Percentiles rank a stretch among this genome's conserved stretches.
phyloP scores from a whole-genome alignment of 1,140 invertebrate genomes.

The Monochamus saltuarius region DNA sequence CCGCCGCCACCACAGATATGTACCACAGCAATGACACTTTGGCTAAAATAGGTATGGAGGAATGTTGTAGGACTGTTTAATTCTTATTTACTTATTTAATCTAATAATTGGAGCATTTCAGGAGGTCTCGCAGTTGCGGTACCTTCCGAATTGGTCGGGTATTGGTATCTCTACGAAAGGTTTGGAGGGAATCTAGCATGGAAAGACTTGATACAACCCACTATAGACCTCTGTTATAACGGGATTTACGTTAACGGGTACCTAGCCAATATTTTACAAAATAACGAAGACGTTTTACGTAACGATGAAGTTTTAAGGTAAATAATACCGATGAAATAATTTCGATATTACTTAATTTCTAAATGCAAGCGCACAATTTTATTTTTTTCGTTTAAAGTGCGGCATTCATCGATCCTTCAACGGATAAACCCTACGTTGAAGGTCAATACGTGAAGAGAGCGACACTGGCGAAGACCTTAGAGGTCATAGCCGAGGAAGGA shows the following conservation, averaged over 20 bases:
- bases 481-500: slow-evolving; percentile 67
- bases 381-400: slow-evolving; percentile 54
- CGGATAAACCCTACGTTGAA: slow-evolving; percentile 61
- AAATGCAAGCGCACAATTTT: neutral
- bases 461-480: slow-evolving; percentile 71
- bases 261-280: slow-evolving; percentile 32
- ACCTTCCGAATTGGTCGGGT: slow-evolving; percentile 88
- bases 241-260: slow-evolving; percentile 74
- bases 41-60: slow-evolving; percentile 15
- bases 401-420: slow-evolving; percentile 66
- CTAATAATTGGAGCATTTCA: neutral
- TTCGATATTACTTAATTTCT: neutral
- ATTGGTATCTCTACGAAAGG: slow-evolving; percentile 73
- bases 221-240: slow-evolving; percentile 70
- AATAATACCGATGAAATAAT: slow-evolving; percentile 10
- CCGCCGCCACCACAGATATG: slow-evolving; percentile 60
- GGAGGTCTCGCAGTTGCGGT: slow-evolving; percentile 78
- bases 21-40: slow-evolving; percentile 48
- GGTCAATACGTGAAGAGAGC: slow-evolving; percentile 72
- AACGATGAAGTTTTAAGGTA: slow-evolving; percentile 32
- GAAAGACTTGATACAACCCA: slow-evolving; percentile 76
- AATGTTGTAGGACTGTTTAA: no score
- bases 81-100: no score
- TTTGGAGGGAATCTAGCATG: slow-evolving; percentile 80
- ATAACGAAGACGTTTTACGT: slow-evolving; percentile 15